Percentiles rank a stretch among this genome's conserved stretches.
Evolutionary conservation across 30 jellyfish, hydroid and myxozoan genomes (phyloP).

Genomic region (Catostylus mosaicus): DNA sequence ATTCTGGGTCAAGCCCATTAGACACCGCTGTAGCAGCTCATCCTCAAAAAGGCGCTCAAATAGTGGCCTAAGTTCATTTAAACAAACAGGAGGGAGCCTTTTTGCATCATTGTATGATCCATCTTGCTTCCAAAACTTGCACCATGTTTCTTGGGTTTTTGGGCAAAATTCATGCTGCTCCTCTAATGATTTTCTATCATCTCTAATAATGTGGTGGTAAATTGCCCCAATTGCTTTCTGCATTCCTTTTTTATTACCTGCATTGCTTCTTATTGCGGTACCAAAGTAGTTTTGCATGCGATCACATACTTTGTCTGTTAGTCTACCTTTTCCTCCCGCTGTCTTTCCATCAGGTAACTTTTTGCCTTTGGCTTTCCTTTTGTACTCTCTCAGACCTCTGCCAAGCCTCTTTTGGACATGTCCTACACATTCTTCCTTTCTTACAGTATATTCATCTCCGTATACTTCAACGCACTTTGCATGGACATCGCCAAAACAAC

Average conservation of each 20-base stretch:
- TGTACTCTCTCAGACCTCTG: conserved; percentile 20
- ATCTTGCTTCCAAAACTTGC: conserved; percentile 11
- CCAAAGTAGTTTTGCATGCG: no score
- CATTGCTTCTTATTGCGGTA: no score
- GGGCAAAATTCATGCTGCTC: conserved; percentile 26
- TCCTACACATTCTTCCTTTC: no score
- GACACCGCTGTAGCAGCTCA: conserved; percentile 8
- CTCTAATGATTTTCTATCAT: background rate
- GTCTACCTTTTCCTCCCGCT: no score
- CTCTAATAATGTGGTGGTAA: conserved; percentile 6
- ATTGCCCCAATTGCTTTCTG: conserved; percentile 29
- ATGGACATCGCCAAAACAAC: conserved; percentile 21
- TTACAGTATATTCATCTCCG: conserved; percentile 28
- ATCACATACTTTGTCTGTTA: no score
- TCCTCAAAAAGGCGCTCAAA: background rate
- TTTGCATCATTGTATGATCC: background rate
- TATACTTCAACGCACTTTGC: background rate
- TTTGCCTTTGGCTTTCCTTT: conserved; percentile 1
- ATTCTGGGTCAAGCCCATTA: conserved; percentile 27
- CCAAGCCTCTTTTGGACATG: conserved; percentile 36
- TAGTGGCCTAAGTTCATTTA: conserved; percentile 8
- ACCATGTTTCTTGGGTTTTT: conserved; percentile 22
- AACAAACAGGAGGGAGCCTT: conserved; percentile 22
- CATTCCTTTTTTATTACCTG: no score
- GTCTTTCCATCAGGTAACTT: conserved; percentile 48